Evolutionary conservation across 2,113 vertebrate genomes (phyloP).

Genomic region (Enhydra lutris): DNA sequence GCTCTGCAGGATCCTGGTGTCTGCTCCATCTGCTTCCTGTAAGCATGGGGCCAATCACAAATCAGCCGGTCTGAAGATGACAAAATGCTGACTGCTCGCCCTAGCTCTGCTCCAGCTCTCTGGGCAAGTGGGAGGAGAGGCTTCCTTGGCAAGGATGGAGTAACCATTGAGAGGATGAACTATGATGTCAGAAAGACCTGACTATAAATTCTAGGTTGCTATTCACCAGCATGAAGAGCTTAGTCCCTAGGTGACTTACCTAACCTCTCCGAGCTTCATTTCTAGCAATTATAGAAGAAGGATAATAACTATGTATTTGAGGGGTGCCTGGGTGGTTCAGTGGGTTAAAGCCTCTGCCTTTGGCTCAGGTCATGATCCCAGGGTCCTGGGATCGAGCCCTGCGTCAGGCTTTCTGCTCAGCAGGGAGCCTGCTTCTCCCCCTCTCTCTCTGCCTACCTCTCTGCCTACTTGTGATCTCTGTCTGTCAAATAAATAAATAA

Average conservation of each 20-base stretch:
- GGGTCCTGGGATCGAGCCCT: no score
- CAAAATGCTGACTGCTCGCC: not conserved
- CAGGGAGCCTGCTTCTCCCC: no score
- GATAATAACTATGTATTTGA: not conserved
- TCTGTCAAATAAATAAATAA: no score
- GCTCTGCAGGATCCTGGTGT: not conserved
- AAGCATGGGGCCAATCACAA: slow-evolving; percentile 22
- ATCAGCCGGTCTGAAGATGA: not conserved
- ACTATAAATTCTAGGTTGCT: not conserved
- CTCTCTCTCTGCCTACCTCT: no score
- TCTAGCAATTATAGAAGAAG: not conserved
- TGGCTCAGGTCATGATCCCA: no score
- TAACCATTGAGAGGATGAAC: not conserved
- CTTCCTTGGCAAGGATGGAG: not conserved
- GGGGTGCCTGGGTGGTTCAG: no score
- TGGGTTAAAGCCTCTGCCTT: no score
- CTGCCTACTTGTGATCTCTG: no score
- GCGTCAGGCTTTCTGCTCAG: no score
- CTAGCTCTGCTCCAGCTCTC: not conserved
- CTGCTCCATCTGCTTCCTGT: slow-evolving; percentile 68
- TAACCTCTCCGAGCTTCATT: not conserved
- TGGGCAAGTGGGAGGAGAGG: not conserved
- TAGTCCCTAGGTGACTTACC: not conserved
- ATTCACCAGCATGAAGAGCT: not conserved
- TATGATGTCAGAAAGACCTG: not conserved